These are phyloP conservation scores for Nyctereutes procyonoides DNA, from an alignment of 2,113 vertebrate genomes.

Conservation along the genomic window DNA sequence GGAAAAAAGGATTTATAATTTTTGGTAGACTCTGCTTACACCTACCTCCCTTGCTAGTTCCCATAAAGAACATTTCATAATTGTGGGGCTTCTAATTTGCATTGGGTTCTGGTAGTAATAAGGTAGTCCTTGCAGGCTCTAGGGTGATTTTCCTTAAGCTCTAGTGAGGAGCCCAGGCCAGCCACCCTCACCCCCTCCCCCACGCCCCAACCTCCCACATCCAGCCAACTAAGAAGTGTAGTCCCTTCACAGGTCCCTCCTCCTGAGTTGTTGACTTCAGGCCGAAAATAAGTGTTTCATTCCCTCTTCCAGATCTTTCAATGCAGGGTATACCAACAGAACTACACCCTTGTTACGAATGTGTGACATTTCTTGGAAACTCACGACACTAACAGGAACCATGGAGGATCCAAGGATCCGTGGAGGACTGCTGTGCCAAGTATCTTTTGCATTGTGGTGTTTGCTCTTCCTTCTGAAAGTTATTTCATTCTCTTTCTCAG, in stretches of 20 bases:
- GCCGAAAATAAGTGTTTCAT: slow-evolving; percentile 25
- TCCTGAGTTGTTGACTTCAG: neutral
- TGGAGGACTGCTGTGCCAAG: neutral
- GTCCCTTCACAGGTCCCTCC: neutral
- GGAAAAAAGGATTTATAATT: neutral
- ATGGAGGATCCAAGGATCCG: neutral
- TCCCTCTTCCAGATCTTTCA: neutral
- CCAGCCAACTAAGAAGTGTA: neutral
- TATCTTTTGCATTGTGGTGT: neutral
- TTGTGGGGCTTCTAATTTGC: neutral
- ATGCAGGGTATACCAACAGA: neutral
- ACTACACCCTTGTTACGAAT: neutral
- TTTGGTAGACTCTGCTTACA: neutral
- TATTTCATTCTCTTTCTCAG: neutral
- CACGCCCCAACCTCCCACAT: neutral
- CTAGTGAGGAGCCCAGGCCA: neutral
- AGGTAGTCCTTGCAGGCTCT: neutral
- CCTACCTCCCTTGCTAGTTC: neutral
- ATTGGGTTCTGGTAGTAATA: neutral
- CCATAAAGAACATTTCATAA: neutral
- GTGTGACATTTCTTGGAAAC: slow-evolving; percentile 49
- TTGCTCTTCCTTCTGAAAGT: neutral
- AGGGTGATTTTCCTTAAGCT: neutral
- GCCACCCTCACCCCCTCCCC: neutral
- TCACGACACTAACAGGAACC: neutral